phyloP scores from a whole-genome alignment of 2,888 invertebrate genomes.

The Trisateles emortualis region DNA sequence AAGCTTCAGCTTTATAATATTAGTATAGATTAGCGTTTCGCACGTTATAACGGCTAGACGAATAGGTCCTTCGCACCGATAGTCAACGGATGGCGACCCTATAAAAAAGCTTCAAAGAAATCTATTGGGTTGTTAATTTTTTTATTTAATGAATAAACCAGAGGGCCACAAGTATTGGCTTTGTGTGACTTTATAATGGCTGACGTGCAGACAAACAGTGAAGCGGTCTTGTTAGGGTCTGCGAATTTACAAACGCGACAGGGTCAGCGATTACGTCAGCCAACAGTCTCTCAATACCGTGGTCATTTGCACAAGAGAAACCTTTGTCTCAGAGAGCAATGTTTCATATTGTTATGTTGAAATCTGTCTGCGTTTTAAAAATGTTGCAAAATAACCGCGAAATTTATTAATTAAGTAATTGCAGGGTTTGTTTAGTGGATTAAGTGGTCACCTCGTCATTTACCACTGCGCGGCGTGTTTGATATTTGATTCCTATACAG shows the following conservation, averaged over 20 bases:
- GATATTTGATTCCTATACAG: too few species aligned
- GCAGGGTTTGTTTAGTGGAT: too few species aligned
- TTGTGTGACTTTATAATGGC: background rate
- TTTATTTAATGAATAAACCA: slow-evolving; percentile 18
- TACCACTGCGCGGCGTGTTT: too few species aligned
- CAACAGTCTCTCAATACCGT: slow-evolving; percentile 16
- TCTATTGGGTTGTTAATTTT: slow-evolving; percentile 27
- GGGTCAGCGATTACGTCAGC: slow-evolving; percentile 36
- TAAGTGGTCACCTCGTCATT: too few species aligned
- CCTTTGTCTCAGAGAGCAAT: slow-evolving; percentile 22
- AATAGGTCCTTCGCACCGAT: too few species aligned
- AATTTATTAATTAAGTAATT: slow-evolving; percentile 29
- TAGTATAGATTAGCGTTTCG: too few species aligned
- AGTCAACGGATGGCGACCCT: too few species aligned
- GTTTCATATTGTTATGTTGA: slow-evolving; percentile 19
- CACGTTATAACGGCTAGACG: too few species aligned
- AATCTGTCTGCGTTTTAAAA: slow-evolving; percentile 20
- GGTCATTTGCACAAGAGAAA: slow-evolving; percentile 24
- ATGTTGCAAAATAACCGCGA: slow-evolving; percentile 22
- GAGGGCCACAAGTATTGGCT: background rate
- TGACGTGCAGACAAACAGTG: background rate
- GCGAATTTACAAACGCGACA: slow-evolving; percentile 10
- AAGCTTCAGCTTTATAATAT: too few species aligned
- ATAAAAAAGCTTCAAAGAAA: slow-evolving; percentile 18
- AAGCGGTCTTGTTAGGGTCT: slow-evolving; percentile 15